Evolutionary conservation across 92 coral and sea anemone genomes (phyloP), one percentile per base, ranked within the genome.

Genomic region (Hydrozoanthus gracilis): DNA sequence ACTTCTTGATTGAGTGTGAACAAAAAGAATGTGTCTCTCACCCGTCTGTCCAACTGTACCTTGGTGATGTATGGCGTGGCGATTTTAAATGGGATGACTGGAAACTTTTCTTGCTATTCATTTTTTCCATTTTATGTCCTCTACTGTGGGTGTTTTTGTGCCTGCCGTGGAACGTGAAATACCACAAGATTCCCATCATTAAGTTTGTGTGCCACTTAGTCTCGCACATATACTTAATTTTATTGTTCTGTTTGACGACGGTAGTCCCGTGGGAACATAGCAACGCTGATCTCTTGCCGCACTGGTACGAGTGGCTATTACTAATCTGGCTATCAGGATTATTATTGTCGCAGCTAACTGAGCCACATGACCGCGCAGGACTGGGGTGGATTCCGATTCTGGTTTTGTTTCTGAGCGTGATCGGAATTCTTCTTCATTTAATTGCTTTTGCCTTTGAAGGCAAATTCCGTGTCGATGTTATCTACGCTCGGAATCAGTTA

Each of bases 51-150:
- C 99, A 96, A 70, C 95, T 95, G 44, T 96, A 96, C 78, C 94
- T 96, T 50, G 98, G 99, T 13, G 95, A 94, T 83, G 98, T 93
- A 15, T 96, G 99, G 99, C 98, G 99, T 4, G 99, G 98, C 3
- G 98, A 95, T 44, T 94, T 94, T 71, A 91, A 96, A 46, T 96
- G 98, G 98, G 98, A 92, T 51, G 96, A 95, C 72, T 96, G 98
- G 94, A 95, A 96, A 54, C 91, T 95, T 50, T 95, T 96, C 73
- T 82, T 93, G 88, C 66, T 96, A 74, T 96, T 96, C 73, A 95
- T 92, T 66, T 62, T 93, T 88, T 95, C 95, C 35, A 62, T 96
- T 62, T 58, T 96, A 7, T 92, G 96, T 67, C 99, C 99, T 8
- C 96, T 96, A 49, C 56, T 95, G n/a, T 96, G 99, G 99, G 98